Evolutionary conservation across 37 sponge, comb jelly and placozoan species (phyloP).

Genomic region (Theonella swinhoei): DNA sequence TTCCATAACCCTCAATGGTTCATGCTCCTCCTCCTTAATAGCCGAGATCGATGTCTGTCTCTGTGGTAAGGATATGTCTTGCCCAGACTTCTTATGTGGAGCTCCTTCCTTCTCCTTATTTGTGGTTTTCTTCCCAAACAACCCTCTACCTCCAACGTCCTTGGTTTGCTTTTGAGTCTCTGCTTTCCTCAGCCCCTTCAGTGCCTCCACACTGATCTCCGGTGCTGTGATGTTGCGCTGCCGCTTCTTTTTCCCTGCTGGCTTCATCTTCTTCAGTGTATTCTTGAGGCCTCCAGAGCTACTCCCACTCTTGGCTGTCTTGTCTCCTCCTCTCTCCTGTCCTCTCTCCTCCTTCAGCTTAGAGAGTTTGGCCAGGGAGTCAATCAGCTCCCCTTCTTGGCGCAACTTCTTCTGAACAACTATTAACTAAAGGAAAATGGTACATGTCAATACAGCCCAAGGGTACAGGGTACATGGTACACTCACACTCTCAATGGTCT

Average conservation of each 20-base stretch:
- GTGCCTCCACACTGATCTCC: constrained; percentile 17
- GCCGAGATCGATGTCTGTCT: constrained; percentile 1
- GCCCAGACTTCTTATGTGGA: background rate
- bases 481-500: constrained; percentile 45
- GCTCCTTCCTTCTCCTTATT: background rate
- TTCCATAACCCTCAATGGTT: background rate
- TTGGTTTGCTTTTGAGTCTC: constrained; percentile 2
- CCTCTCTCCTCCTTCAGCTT: constrained; percentile 36
- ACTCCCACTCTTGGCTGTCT: background rate
- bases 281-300: constrained; percentile 26
- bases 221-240: constrained; percentile 53
- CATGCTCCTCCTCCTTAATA: background rate
- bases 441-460: background rate
- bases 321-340: background rate
- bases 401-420: constrained; percentile 50
- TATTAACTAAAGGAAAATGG: constrained; percentile 26
- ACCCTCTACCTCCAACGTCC: background rate
- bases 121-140: constrained; percentile 16
- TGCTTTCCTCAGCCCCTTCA: background rate
- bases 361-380: constrained; percentile 35
- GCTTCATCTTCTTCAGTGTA: constrained; percentile 66
- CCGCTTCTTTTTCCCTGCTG: constrained; percentile 48
- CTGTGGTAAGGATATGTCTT: background rate
- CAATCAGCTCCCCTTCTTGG: constrained; percentile 43
- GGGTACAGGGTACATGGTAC: background rate